Base-by-base conservation (phyloP, 2,113 vertebrate species). In the Ptyas mucosa region DNA sequence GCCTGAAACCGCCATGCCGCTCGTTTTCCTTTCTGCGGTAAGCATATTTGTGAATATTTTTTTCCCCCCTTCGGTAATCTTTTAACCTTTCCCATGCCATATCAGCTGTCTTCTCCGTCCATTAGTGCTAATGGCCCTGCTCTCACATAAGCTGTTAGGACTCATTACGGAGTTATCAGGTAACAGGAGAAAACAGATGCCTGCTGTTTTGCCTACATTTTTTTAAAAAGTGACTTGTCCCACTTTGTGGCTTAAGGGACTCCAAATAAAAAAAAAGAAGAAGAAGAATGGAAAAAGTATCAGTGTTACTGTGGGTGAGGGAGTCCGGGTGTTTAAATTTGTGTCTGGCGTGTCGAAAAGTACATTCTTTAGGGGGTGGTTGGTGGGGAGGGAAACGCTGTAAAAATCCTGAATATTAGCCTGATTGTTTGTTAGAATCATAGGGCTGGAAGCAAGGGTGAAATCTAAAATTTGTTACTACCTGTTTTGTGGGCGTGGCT, bases 141-240 rank as follows among this genome's bases (percentile, higher is more conserved):
- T 98, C 97, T 98, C 98, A 98, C 98, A 97, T 97, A 97, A 98
- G 98, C 98, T 98, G 98, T 98, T 98, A 96, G 97, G 94, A 96
- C 97, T 98, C 97, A 98, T 98, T 98, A 98, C 97, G 97, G 95
- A 96, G 97, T 97, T 97, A 98, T 97, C 97, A 96, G 96, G 97
- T 97, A 97, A 97, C 98, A 95, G 95, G 97, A 98, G 96, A 98
- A 98, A 98, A 97, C 97, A 98, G 96, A 97, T 97, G 96, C 96
- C 97, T 26, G 23, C 8, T 53, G 88, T 88, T 49, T 53, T 88
- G 96, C 96, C 96, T 89, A 97, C 95, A 96, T 96, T 96, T 97
- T 97, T 97, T 46, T 97, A 97, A 97, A 98, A 98, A 57, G 3
- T 98, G 97, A 98, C 98, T 98, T 98, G 54, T 97, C 97, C 95